Evolutionary conservation across 2,888 invertebrate genomes (phyloP).

Genomic region (Acleris holmiana): DNA sequence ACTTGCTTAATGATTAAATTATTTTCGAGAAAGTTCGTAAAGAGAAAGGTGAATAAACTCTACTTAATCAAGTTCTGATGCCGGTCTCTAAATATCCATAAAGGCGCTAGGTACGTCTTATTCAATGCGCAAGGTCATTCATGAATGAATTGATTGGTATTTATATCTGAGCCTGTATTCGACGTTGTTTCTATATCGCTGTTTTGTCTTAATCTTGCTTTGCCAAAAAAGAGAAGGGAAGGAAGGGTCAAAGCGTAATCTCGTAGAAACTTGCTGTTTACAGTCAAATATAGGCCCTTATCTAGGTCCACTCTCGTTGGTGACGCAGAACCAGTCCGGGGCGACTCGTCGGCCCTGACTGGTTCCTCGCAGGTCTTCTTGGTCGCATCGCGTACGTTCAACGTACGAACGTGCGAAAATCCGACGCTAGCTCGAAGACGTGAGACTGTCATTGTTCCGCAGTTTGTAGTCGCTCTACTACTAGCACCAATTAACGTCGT

Average conservation of each 20-base stretch:
- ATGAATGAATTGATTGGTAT: conserved; percentile 53
- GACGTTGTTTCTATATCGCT: too few relatives aligned
- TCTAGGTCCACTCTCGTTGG: conserved; percentile 37
- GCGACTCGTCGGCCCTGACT: conserved; percentile 30
- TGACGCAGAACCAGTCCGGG: conserved; percentile 31
- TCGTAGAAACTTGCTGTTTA: too few relatives aligned
- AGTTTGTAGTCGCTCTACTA: too few relatives aligned
- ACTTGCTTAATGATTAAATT: conserved; percentile 6
- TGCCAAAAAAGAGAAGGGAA: too few relatives aligned
- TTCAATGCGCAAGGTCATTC: conserved; percentile 61
- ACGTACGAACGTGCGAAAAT: conserved; percentile 28
- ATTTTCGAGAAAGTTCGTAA: conserved; percentile 7
- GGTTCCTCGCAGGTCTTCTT: conserved; percentile 5
- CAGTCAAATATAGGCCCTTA: conserved; percentile 34
- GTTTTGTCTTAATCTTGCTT: too few relatives aligned
- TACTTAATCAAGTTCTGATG: conserved; percentile 7
- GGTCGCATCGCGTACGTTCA: not conserved
- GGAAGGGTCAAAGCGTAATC: too few relatives aligned
- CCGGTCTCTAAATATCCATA: conserved; percentile 13
- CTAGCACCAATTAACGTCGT: too few relatives aligned
- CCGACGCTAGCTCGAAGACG: conserved; percentile 14
- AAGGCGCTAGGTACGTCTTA: not conserved
- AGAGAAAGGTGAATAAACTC: conserved; percentile 28
- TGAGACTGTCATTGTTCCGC: not conserved
- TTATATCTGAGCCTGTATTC: conserved; percentile 39